These are phyloP conservation scores for Platycnemis pennipes DNA, from an alignment of 2,888 invertebrate genomes.

Conservation along the genomic window DNA sequence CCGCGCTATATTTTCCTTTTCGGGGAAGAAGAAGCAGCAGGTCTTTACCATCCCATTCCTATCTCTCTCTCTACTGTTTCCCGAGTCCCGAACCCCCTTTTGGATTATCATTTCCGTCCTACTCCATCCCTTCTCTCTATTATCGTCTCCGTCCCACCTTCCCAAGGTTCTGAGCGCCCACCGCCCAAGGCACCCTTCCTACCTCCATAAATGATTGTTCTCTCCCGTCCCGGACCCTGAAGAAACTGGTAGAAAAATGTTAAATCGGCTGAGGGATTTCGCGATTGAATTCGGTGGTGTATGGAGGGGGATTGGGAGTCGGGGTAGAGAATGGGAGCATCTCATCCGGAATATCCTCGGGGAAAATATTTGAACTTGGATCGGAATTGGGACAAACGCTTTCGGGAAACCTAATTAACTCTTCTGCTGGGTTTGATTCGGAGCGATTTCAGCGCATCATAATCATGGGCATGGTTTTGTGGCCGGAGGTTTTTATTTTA, in stretches of 20 bases:
- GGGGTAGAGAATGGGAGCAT: background rate
- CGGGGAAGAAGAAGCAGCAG: background rate
- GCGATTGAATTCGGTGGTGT: background rate
- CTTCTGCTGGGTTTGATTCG: background rate
- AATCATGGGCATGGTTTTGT: background rate
- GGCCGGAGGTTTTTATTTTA: background rate
- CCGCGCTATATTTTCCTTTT: background rate
- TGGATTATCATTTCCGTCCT: background rate
- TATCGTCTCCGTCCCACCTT: background rate
- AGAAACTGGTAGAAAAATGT: background rate
- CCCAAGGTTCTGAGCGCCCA: background rate
- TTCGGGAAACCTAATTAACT: background rate
- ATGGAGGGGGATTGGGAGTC: background rate
- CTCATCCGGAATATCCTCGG: background rate
- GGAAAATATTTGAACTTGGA: constrained; percentile 1
- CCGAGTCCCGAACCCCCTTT: background rate
- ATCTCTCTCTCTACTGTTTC: background rate
- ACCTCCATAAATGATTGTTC: background rate
- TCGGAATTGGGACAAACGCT: background rate
- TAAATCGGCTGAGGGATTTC: background rate
- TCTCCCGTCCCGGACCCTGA: background rate
- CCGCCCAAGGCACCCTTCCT: background rate
- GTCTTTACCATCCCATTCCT: background rate
- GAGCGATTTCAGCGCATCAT: background rate
- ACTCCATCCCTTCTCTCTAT: background rate